phyloP scores from a whole-genome alignment of 2,797 vertebrate genomes.

The Anguilla anguilla region DNA sequence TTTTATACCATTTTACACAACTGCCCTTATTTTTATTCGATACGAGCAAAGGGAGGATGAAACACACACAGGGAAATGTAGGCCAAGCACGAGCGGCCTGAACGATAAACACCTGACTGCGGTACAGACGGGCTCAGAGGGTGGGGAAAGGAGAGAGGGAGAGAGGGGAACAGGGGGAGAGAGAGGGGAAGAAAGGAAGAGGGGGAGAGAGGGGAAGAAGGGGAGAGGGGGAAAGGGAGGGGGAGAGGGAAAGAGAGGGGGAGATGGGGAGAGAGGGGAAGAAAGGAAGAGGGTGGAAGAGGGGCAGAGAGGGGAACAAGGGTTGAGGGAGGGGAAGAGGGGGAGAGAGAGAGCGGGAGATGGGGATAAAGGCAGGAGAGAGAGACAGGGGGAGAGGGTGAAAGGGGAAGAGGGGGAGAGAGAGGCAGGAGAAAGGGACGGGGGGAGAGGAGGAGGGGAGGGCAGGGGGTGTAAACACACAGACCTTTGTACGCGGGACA shows the following conservation, averaged over 20 bases:
- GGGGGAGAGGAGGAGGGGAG: slow-evolving; percentile 13
- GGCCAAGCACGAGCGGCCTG: not conserved
- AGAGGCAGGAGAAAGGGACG: not conserved
- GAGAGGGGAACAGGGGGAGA: slow-evolving; percentile 19
- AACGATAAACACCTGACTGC: not conserved
- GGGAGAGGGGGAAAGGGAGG: not conserved
- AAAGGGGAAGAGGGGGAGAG: slow-evolving; percentile 29
- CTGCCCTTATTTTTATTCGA: not conserved
- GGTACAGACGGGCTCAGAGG: not conserved
- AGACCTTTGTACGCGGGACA: slow-evolving; percentile 76
- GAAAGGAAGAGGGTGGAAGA: slow-evolving; percentile 19
- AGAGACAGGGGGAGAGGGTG: not conserved
- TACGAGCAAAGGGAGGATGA: not conserved
- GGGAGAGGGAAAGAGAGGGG: not conserved
- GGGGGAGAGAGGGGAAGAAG: not conserved
- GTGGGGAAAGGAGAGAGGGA: not conserved
- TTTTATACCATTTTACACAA: not conserved
- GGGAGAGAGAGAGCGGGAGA: not conserved
- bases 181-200: slow-evolving; percentile 10
- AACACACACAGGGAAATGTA: not conserved
- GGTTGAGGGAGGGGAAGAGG: not conserved
- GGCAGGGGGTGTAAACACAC: slow-evolving; percentile 48
- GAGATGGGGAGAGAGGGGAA: too few relatives aligned
- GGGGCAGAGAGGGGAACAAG: not conserved
- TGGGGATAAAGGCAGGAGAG: not conserved